Evolutionary conservation across 2,113 vertebrate species (phyloP).

Genomic region (Sciurus niger): DNA sequence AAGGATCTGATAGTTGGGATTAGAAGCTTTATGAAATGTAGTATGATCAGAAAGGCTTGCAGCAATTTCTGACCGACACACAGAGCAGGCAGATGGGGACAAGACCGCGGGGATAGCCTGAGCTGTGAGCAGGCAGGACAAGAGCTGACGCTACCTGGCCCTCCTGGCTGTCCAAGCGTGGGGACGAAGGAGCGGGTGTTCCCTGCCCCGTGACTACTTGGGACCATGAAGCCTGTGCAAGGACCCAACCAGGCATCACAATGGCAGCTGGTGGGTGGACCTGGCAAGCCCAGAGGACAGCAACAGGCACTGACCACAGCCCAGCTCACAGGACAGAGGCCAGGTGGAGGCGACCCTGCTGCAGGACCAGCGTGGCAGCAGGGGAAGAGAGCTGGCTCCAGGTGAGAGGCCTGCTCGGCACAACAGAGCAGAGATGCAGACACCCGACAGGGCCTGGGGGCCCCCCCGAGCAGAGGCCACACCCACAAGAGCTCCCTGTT

Average conservation of each 20-base stretch:
- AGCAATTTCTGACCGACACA: fast-evolving
- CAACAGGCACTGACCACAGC: fast-evolving
- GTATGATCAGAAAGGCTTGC: background rate
- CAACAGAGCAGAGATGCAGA: fast-evolving
- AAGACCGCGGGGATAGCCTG: fast-evolving
- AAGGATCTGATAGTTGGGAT: background rate
- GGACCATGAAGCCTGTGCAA: too few relatives aligned
- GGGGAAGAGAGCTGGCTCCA: fast-evolving
- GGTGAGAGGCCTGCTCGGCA: background rate
- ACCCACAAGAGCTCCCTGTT: fast-evolving
- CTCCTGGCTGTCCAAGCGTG: fast-evolving
- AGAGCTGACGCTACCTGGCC: background rate
- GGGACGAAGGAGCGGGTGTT: background rate
- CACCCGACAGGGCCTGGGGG: background rate
- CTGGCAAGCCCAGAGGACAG: background rate
- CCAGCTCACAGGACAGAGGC: background rate
- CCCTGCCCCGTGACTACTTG: background rate
- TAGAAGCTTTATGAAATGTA: background rate
- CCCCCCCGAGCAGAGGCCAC: background rate
- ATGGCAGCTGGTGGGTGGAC: fast-evolving
- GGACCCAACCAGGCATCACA: fast-evolving
- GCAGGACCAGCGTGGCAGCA: background rate
- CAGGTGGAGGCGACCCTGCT: fast-evolving
- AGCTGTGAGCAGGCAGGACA: fast-evolving
- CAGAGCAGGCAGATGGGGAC: fast-evolving